Conservation (phyloP, 2,113 vertebrate species). For the Apodemus speciosus region DNA sequence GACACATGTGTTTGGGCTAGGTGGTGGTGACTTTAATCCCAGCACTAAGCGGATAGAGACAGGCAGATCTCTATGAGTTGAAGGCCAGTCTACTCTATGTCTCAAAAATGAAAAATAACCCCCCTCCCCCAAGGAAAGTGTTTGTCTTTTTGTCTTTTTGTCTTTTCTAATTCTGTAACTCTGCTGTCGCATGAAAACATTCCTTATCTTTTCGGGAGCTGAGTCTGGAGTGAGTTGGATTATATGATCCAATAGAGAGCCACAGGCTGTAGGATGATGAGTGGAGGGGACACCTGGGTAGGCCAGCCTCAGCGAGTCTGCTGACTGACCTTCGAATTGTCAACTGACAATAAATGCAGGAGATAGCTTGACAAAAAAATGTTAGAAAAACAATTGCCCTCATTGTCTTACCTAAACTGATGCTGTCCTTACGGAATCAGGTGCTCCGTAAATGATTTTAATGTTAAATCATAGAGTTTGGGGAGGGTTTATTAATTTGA, state of each 20-base stretch:
- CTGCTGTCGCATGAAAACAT: not conserved
- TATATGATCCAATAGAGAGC: not conserved
- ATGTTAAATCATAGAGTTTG: not conserved
- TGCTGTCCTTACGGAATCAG: not conserved
- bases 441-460: not conserved
- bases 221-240: not conserved
- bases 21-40: too few species aligned
- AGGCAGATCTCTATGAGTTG: too few species aligned
- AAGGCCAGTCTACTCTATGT: too few species aligned
- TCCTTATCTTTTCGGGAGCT: not conserved
- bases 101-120: too few species aligned
- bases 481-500: not conserved
- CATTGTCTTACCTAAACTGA: not conserved
- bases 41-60: too few species aligned
- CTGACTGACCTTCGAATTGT: not conserved
- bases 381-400: not conserved
- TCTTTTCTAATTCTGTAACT: not conserved
- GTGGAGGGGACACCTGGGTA: too few species aligned
- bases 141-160: not conserved
- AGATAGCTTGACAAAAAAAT: not conserved
- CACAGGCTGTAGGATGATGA: rapidly evolving
- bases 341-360: not conserved
- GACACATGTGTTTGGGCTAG: too few species aligned
- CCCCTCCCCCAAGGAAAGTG: too few species aligned
- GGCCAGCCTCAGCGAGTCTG: not conserved